Evolutionary conservation across 2,888 invertebrate genomes (phyloP).

Genomic region (Diogma glabrata): DNA sequence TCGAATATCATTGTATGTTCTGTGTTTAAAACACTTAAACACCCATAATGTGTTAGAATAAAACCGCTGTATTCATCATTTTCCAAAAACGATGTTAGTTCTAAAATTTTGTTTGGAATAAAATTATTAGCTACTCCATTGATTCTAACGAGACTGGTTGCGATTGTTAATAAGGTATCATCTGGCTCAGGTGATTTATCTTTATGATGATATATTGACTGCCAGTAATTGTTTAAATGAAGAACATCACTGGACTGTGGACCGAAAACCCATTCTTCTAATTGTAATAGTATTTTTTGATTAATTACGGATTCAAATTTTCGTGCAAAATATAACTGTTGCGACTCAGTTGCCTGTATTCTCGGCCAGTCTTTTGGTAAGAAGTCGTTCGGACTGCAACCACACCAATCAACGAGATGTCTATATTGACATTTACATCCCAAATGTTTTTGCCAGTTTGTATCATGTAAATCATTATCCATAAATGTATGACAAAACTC

Average conservation of each 20-base stretch:
- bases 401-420: slow-evolving; percentile 99
- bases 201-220: slow-evolving; percentile 70
- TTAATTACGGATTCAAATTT: slow-evolving; percentile 95
- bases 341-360: slow-evolving; percentile 62
- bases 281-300: slow-evolving; percentile 76
- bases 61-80: slow-evolving; percentile 65
- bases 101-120: slow-evolving; percentile 42
- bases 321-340: slow-evolving; percentile 85
- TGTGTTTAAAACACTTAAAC: slow-evolving; percentile 27
- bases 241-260: slow-evolving; percentile 50
- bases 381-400: slow-evolving; percentile 97
- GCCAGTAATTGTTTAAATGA: slow-evolving; percentile 78
- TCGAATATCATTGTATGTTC: slow-evolving; percentile 46
- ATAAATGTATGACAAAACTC: slow-evolving; percentile 79
- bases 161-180: slow-evolving; percentile 60
- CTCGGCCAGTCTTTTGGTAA: slow-evolving; percentile 73
- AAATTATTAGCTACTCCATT: slow-evolving; percentile 42
- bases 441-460: slow-evolving; percentile 94
- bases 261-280: slow-evolving; percentile 75
- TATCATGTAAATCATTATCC: slow-evolving; percentile 94
- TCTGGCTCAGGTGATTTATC: slow-evolving; percentile 61
- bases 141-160: slow-evolving; percentile 51
- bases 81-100: slow-evolving; percentile 57
- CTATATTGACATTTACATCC: slow-evolving; percentile 98
- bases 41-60: slow-evolving; percentile 39